These are phyloP conservation scores for Amblyjoppa proteus DNA, from an alignment of 2,888 invertebrate genomes.

Conservation along the genomic window DNA sequence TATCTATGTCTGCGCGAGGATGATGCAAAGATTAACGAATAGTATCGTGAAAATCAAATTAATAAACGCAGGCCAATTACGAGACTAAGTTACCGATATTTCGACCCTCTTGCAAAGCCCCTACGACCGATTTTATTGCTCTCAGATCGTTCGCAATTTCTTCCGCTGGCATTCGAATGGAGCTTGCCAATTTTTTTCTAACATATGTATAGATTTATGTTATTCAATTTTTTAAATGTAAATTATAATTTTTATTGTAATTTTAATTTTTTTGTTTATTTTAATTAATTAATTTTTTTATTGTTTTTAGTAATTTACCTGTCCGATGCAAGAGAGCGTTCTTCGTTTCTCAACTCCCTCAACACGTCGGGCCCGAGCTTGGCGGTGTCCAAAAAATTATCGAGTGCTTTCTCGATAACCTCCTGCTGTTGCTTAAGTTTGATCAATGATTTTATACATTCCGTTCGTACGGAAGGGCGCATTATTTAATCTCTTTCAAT, in stretches of 20 bases:
- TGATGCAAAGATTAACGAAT: constrained; percentile 20
- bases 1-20: constrained; percentile 74
- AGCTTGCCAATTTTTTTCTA: constrained; percentile 57
- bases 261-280: constrained; percentile 37
- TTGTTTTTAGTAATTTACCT: constrained; percentile 72
- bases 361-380: constrained; percentile 76
- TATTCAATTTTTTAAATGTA: constrained; percentile 34
- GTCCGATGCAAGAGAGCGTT: constrained; percentile 67
- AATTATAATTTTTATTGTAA: background rate
- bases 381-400: constrained; percentile 74
- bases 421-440: constrained; percentile 80
- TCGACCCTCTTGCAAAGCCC: constrained; percentile 70
- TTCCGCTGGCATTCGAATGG: constrained; percentile 65
- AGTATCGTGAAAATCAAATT: background rate
- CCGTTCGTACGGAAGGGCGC: constrained; percentile 69
- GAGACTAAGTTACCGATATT: constrained; percentile 76
- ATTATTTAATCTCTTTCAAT: constrained; percentile 40
- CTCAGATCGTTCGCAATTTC: constrained; percentile 74
- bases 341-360: constrained; percentile 72
- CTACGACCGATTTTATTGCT: constrained; percentile 70
- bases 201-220: background rate
- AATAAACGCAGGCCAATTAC: background rate
- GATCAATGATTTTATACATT: constrained; percentile 73
- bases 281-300: background rate
- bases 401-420: constrained; percentile 77